These are phyloP conservation scores for Lasioglossum figueresi DNA, from an alignment of 2,888 invertebrate genomes.

Conservation along the genomic window DNA sequence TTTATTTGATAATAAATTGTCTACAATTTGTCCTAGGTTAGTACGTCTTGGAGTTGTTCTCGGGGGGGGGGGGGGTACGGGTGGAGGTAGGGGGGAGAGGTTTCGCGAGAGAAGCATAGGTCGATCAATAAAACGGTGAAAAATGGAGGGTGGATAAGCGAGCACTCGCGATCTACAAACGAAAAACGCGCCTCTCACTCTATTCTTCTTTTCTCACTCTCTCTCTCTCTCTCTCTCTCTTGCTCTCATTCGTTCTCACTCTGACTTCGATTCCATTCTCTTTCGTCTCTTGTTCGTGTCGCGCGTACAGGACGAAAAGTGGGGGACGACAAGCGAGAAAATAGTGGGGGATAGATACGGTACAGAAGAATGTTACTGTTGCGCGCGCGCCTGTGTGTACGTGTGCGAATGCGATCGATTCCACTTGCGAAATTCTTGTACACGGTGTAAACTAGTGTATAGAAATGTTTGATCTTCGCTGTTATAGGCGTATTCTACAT, in stretches of 20 bases:
- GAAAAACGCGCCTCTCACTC: constrained; percentile 3
- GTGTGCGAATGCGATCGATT: background rate
- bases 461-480: too few species aligned
- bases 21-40: constrained; percentile 83
- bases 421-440: background rate
- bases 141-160: constrained; percentile 61
- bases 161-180: constrained; percentile 50
- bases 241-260: background rate
- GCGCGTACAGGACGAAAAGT: constrained; percentile 42
- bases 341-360: constrained; percentile 45
- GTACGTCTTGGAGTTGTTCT: constrained; percentile 80
- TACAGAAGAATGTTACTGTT: constrained; percentile 49
- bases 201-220: background rate
- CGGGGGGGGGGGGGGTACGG: constrained; percentile 57
- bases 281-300: constrained; percentile 24
- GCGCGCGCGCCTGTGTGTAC: background rate
- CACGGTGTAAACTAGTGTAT: too few species aligned
- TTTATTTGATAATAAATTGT: constrained; percentile 84
- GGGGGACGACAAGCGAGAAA: constrained; percentile 52
- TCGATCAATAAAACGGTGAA: constrained; percentile 64
- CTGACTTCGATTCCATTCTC: background rate
- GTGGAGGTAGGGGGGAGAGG: constrained; percentile 1
- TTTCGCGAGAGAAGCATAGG: constrained; percentile 77
- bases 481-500: too few species aligned
- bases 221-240: background rate